Base-by-base conservation (phyloP, 2,113 vertebrate species). In the Grallaria varia region DNA sequence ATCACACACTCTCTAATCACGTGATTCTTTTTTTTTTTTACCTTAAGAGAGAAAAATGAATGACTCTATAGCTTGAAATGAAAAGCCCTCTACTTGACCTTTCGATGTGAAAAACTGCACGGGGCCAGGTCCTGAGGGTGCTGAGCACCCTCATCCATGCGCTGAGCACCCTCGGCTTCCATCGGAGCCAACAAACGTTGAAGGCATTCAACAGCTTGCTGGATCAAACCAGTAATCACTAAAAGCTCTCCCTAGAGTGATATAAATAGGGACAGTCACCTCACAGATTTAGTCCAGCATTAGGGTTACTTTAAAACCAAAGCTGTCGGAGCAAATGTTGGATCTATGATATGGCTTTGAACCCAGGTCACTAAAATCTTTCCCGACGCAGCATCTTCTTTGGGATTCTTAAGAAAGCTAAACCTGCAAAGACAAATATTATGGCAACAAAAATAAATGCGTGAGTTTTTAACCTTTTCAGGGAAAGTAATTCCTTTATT, bases 361-460 rank as follows among this genome's bases (percentile, higher is more conserved):
- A 97, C 96, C 71, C 52, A 28, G 97, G 97, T 97, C 97, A 96
- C 84, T 97, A 98, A 97, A 93, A 92, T 97, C 96, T 95, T 97
- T 96, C 80, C 45, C 84, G 2, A 68, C 12, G 87, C 96, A 93
- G 89, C 82, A 96, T 98, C 97, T 98, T 97, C 96, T 97, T 93
- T 94, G 96, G 96, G 96, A 97, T 97, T 97, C 97, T 97, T 97
- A 97, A 95, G 97, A 98, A 98, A 98, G 95, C 97, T 97, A 97
- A 96, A 95, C 96, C 97, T 97, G 97, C 97, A 96, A 98, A 98
- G 98, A 97, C 98, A 98, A 98, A 98, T 98, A 98, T 98, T 98
- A 98, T 98, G 98, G 98, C 98, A 98, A 98, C 72, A 93, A 98
- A 98, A 97, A 98, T 98, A 97, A 98, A 98, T 98, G 98, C 47